Conservation (phyloP, 64 coral and sea anemone species). For the Anthopleura sola region DNA sequence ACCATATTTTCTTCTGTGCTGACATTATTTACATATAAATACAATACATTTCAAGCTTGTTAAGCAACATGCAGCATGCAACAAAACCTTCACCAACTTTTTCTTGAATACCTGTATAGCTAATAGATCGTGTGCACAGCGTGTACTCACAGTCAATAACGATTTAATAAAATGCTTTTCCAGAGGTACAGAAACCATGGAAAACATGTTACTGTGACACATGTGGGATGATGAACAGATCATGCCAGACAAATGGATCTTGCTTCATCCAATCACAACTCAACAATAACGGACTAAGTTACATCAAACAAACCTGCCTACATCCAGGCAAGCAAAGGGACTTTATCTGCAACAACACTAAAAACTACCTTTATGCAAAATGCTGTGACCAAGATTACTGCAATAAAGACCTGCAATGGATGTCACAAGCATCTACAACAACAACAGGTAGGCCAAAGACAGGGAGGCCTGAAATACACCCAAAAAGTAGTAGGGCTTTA, state of each 20-base stretch:
- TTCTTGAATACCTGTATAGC: too few species aligned
- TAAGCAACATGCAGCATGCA: too few species aligned
- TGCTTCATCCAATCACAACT: background rate
- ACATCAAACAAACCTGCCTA: background rate
- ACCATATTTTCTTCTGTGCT: too few species aligned
- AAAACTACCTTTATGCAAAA: background rate
- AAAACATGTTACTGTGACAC: background rate
- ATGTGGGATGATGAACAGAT: background rate
- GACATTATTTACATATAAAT: too few species aligned
- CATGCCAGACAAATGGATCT: background rate
- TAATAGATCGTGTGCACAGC: too few species aligned
- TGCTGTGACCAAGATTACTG: constrained; percentile 33
- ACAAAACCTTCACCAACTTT: too few species aligned
- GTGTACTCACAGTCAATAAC: too few species aligned
- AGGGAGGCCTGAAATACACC: too few species aligned
- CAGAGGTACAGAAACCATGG: background rate
- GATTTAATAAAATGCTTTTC: too few species aligned
- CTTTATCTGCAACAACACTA: constrained; percentile 3
- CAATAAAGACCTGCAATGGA: background rate
- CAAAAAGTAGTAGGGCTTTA: background rate
- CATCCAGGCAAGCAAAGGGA: constrained; percentile 1
- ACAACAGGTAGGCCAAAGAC: background rate
- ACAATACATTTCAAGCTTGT: too few species aligned
- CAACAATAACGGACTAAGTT: background rate
- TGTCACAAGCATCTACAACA: background rate